Conservation (phyloP, 2,113 vertebrate species). For the Stigmatopora argus region DNA sequence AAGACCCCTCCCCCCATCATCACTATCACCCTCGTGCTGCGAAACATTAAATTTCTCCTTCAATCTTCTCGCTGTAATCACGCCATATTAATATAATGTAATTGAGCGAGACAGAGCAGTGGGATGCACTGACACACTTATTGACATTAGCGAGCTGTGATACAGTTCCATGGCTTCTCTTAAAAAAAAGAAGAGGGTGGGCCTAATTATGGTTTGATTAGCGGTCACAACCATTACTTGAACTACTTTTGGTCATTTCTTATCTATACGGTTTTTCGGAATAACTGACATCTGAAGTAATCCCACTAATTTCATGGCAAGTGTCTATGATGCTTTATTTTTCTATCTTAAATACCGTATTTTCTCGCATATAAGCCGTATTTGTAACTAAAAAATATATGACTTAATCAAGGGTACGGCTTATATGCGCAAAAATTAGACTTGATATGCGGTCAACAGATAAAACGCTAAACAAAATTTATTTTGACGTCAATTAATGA, state of each 20-base stretch:
- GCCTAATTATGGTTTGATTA: background rate
- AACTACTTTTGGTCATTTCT: background rate
- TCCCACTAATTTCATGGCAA: background rate
- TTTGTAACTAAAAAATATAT: too few relatives aligned
- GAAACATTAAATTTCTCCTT: constrained; percentile 10
- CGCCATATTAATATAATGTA: constrained; percentile 4
- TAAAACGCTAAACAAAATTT: too few relatives aligned
- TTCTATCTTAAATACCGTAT: too few relatives aligned
- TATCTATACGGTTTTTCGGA: background rate
- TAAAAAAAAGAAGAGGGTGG: background rate
- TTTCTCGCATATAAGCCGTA: too few relatives aligned
- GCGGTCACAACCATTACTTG: background rate
- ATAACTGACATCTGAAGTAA: background rate
- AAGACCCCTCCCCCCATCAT: background rate
- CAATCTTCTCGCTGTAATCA: constrained; percentile 7
- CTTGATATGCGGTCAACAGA: too few relatives aligned
- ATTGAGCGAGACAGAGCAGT: background rate
- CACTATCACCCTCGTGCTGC: background rate
- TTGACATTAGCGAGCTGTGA: background rate
- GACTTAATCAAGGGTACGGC: too few relatives aligned
- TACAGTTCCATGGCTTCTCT: background rate
- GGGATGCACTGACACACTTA: constrained; percentile 5
- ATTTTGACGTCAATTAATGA: too few relatives aligned
- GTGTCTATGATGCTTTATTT: background rate
- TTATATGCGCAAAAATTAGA: too few relatives aligned